Percentiles rank a stretch among this genome's conserved stretches.
Conservation (phyloP, 64 coral and sea anemone genomes). For the Porites australiensis region DNA sequence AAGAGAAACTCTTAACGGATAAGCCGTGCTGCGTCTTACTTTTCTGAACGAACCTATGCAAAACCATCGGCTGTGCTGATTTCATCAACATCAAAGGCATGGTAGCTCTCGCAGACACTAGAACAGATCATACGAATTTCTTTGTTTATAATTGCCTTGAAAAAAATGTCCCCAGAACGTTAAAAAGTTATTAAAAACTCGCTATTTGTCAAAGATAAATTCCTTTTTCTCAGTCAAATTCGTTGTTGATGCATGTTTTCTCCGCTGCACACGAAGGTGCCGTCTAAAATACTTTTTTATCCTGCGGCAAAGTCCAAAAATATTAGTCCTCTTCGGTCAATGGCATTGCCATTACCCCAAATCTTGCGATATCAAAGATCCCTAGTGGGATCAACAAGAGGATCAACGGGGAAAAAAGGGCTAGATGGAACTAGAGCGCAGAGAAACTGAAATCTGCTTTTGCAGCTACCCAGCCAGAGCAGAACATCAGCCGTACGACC, state of each 20-base stretch:
- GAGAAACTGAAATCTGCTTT: too few species aligned
- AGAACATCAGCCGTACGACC: too few species aligned
- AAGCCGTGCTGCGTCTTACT: background rate
- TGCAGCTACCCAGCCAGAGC: too few species aligned
- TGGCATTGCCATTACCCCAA: background rate
- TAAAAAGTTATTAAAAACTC: constrained; percentile 20
- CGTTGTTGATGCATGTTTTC: background rate
- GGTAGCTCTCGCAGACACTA: constrained; percentile 22
- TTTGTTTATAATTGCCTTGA: constrained; percentile 43
- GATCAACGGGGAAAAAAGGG: too few species aligned
- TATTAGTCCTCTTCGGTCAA: too few species aligned
- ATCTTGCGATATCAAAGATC: too few species aligned
- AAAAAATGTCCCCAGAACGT: constrained; percentile 3
- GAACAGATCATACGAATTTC: constrained; percentile 42
- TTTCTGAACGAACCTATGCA: constrained; percentile 7
- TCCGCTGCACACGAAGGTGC: background rate
- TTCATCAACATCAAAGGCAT: constrained; percentile 19
- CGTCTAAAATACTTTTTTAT: background rate
- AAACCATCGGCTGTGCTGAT: background rate
- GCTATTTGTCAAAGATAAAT: background rate
- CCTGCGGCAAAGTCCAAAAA: too few species aligned
- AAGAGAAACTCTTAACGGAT: background rate
- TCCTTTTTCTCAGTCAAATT: constrained; percentile 10
- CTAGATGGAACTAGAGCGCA: too few species aligned
- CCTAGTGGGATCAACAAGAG: too few species aligned